Conservation (phyloP, 2,888 invertebrate species). For the Creontiades dilutus region DNA sequence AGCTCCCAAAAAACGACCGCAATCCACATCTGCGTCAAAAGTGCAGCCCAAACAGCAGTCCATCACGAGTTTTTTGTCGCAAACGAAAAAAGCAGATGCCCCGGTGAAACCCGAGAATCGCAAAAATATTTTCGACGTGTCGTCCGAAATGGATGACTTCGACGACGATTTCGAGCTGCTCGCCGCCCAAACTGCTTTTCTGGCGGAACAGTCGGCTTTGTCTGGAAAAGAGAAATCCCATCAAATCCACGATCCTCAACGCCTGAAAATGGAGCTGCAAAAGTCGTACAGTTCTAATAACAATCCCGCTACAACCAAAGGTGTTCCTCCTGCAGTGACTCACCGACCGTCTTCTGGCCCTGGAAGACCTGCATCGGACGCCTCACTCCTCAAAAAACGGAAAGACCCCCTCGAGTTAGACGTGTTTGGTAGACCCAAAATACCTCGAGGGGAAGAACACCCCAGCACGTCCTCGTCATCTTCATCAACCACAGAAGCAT, state of each 20-base stretch:
- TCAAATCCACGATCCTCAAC: neutral
- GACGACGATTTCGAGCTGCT: constrained; percentile 63
- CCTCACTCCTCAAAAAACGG: constrained; percentile 4
- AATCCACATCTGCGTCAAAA: neutral
- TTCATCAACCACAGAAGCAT: constrained; percentile 9
- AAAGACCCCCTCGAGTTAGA: constrained; percentile 27
- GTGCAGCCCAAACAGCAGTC: constrained; percentile 30
- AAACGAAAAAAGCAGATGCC: neutral
- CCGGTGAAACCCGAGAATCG: neutral
- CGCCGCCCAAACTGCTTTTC: constrained; percentile 46
- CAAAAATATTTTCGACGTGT: neutral
- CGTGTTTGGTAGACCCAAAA: constrained; percentile 41
- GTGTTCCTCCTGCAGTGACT: neutral
- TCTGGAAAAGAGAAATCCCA: neutral
- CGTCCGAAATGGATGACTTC: constrained; percentile 51
- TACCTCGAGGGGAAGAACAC: neutral
- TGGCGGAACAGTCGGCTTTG: constrained; percentile 37
- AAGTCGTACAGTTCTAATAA: neutral
- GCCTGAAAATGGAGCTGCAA: constrained; percentile 38
- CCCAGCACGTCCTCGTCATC: neutral
- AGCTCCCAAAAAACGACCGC: neutral
- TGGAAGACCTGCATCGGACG: neutral
- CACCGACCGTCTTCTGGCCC: neutral
- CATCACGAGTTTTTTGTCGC: constrained; percentile 35
- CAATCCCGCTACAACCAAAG: neutral